Evolutionary conservation across 2,888 invertebrate species (phyloP).

Genomic region (Crematogaster levior): DNA sequence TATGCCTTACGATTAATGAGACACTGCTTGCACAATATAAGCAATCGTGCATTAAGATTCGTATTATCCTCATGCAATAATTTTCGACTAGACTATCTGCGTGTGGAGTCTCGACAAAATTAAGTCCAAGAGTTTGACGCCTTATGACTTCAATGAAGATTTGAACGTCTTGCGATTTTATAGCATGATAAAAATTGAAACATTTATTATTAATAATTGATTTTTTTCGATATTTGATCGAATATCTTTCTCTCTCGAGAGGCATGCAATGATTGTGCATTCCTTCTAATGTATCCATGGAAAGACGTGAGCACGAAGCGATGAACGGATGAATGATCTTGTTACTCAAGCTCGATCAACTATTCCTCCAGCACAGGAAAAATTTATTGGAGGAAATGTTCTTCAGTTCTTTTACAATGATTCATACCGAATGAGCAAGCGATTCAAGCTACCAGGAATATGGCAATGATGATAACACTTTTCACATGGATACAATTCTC

Average conservation of each 20-base stretch:
- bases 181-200: not conserved
- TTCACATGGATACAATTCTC: constrained; percentile 44
- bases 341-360: constrained; percentile 44
- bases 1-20: constrained; percentile 12
- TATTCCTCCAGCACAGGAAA: constrained; percentile 76
- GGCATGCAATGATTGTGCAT: constrained; percentile 47
- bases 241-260: not conserved
- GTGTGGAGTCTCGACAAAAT: constrained; percentile 4
- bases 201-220: not conserved
- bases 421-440: constrained; percentile 53
- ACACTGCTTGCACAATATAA: constrained; percentile 46
- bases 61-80: constrained; percentile 37
- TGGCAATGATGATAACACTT: constrained; percentile 9
- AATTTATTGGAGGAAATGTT: constrained; percentile 72
- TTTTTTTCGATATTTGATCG: not conserved
- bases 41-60: constrained; percentile 42
- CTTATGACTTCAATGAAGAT: not conserved
- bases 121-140: not conserved
- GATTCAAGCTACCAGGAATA: constrained; percentile 44
- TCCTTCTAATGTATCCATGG: constrained; percentile 45
- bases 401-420: constrained; percentile 29
- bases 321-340: constrained; percentile 12
- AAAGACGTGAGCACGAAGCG: constrained; percentile 39
- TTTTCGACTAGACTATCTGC: constrained; percentile 23
- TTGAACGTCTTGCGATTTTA: not conserved